phyloP scores from a whole-genome alignment of 2,888 invertebrate species.

The Autographa pulchrina region DNA sequence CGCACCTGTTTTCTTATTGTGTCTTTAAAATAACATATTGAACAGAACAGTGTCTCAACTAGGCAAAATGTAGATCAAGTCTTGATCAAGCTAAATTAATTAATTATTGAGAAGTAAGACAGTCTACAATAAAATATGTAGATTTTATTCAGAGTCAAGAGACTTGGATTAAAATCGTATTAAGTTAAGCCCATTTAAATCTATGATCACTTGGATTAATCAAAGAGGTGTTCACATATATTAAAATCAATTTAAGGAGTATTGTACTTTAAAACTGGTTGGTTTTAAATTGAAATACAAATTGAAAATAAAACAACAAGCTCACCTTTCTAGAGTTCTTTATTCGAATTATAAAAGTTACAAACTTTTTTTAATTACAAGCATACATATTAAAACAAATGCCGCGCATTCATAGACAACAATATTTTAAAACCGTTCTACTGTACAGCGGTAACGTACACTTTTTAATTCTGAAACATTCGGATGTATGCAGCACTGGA shows the following conservation, averaged over 20 bases:
- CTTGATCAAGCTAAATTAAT: not conserved
- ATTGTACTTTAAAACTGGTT: not conserved
- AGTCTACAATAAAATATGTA: slow-evolving; percentile 21
- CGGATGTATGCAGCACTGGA: slow-evolving; percentile 32
- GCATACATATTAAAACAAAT: not conserved
- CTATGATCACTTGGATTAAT: slow-evolving; percentile 19
- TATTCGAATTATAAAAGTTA: not conserved
- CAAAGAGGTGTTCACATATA: not conserved
- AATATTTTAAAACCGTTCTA: slow-evolving; percentile 18
- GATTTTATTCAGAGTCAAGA: slow-evolving; percentile 36
- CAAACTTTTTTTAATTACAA: too few species aligned
- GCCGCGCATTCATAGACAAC: slow-evolving; percentile 19
- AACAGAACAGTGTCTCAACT: not conserved
- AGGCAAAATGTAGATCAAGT: not conserved
- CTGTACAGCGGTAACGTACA: slow-evolving; percentile 17
- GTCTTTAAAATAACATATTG: not conserved
- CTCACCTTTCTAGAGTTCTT: not conserved
- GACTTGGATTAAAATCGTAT: slow-evolving; percentile 11
- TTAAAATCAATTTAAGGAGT: not conserved
- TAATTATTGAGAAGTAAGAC: slow-evolving; percentile 3
- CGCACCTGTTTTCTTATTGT: not conserved
- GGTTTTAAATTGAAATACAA: too few species aligned
- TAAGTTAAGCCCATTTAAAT: slow-evolving; percentile 15
- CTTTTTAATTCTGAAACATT: slow-evolving; percentile 52
- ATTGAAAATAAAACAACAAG: too few species aligned